These are phyloP conservation scores for Deladenus siricidicola DNA, from an alignment of 2,888 invertebrate species.

Conservation along the genomic window DNA sequence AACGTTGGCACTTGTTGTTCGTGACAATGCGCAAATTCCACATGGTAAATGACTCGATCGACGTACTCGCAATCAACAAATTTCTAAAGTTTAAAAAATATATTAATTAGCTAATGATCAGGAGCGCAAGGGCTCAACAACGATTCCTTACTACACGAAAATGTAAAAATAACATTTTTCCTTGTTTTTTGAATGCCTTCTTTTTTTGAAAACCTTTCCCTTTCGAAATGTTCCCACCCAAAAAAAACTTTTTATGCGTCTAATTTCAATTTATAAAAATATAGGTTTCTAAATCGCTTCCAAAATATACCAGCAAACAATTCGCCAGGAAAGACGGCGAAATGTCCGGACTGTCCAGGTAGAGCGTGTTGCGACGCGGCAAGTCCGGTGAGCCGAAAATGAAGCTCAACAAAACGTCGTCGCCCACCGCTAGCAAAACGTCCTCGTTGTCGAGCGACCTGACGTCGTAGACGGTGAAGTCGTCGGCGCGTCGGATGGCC, in stretches of 20 bases:
- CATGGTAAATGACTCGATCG: slow-evolving; percentile 11
- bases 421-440: slow-evolving; percentile 18
- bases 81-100: slow-evolving; percentile 8
- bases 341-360: slow-evolving; percentile 19
- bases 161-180: too few species aligned
- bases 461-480: slow-evolving; percentile 24
- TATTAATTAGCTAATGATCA: background rate
- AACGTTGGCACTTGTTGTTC: slow-evolving; percentile 18
- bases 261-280: background rate
- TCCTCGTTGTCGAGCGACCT: slow-evolving; percentile 15
- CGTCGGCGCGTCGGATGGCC: slow-evolving; percentile 12
- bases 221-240: too few species aligned
- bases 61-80: slow-evolving; percentile 17
- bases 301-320: slow-evolving; percentile 16
- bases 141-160: background rate
- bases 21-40: slow-evolving; percentile 19
- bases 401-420: slow-evolving; percentile 18
- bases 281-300: background rate
- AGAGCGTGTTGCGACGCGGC: slow-evolving; percentile 12
- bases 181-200: too few species aligned
- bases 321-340: slow-evolving; percentile 12
- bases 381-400: slow-evolving; percentile 14
- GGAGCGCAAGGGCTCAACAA: background rate
- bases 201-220: too few species aligned
- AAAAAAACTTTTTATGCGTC: too few species aligned